Evolutionary conservation across 2,888 invertebrate genomes (phyloP).

Genomic region (Chrysomela aeneicollis): DNA sequence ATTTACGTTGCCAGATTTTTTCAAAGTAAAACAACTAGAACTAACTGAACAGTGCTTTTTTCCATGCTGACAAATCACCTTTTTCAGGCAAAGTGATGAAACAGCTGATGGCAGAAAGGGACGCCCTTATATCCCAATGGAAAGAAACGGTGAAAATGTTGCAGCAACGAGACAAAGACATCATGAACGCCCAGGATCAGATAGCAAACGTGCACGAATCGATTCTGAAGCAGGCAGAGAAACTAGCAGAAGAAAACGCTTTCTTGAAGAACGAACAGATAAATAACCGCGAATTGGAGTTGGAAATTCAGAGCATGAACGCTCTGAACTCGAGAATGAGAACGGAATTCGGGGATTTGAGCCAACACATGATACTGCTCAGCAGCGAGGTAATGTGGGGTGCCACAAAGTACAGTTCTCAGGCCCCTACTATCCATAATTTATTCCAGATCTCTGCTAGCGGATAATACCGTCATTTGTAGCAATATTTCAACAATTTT

Average conservation of each 20-base stretch:
- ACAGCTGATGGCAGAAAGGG: conserved; percentile 71
- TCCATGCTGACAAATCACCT: too few relatives aligned
- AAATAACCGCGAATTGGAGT: conserved; percentile 66
- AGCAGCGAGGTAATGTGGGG: conserved; percentile 62
- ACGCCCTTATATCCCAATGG: conserved; percentile 76
- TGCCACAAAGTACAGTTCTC: too few relatives aligned
- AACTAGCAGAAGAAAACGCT: conserved; percentile 67
- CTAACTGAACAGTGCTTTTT: too few relatives aligned
- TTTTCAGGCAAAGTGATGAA: conserved; percentile 54
- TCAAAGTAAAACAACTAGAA: too few relatives aligned
- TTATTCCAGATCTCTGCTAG: background rate
- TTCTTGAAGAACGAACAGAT: conserved; percentile 69
- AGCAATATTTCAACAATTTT: too few relatives aligned
- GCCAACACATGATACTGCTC: conserved; percentile 56
- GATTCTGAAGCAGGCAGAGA: conserved; percentile 62
- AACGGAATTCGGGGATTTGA: conserved; percentile 51
- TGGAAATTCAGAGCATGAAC: conserved; percentile 59
- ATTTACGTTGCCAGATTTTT: too few relatives aligned
- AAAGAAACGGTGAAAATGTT: conserved; percentile 74
- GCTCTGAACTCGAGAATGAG: conserved; percentile 58
- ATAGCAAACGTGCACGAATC: conserved; percentile 44
- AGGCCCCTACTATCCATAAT: too few relatives aligned
- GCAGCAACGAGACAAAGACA: conserved; percentile 74
- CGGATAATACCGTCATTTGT: too few relatives aligned
- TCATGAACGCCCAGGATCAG: conserved; percentile 60